phyloP scores from a whole-genome alignment of 2,888 invertebrate genomes.

The Tetranychus truncatus region DNA sequence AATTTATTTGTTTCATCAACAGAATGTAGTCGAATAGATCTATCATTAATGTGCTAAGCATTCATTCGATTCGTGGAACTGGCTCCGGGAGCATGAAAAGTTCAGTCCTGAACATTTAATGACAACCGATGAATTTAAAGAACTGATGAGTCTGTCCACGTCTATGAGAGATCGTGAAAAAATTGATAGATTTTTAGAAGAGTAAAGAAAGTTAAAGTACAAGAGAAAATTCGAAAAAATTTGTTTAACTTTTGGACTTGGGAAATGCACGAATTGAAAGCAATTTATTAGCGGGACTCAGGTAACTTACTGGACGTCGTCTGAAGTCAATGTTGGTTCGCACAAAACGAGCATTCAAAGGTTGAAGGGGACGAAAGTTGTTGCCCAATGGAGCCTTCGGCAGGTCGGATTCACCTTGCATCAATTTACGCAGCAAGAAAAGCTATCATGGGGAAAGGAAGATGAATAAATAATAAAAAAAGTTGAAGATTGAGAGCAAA shows the following conservation, averaged over 20 bases:
- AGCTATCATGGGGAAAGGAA: slow-evolving; percentile 41
- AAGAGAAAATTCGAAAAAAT: neutral
- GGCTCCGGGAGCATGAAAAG: no score
- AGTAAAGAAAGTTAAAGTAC: no score
- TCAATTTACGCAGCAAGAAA: slow-evolving; percentile 57
- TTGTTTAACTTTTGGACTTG: neutral
- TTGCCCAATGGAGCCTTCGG: slow-evolving; percentile 79
- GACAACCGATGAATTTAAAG: no score
- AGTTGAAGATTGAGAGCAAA: neutral
- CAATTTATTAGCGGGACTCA: no score
- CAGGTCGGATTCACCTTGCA: slow-evolving; percentile 67
- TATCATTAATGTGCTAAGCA: no score
- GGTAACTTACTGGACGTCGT: slow-evolving; percentile 10
- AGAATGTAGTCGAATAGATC: no score
- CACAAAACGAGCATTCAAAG: slow-evolving; percentile 75
- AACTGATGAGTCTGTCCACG: no score
- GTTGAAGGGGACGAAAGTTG: slow-evolving; percentile 82
- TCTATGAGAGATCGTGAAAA: no score
- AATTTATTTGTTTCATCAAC: no score
- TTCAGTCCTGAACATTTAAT: no score
- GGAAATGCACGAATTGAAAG: neutral
- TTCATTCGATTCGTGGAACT: no score
- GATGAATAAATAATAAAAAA: neutral
- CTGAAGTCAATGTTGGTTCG: slow-evolving; percentile 90
- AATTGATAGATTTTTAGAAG: no score